A percentile compares a stretch with the other conserved stretches of the same genome.
phyloP scores from a whole-genome alignment of 2,113 vertebrate genomes.

The Zosterops pallidus region DNA sequence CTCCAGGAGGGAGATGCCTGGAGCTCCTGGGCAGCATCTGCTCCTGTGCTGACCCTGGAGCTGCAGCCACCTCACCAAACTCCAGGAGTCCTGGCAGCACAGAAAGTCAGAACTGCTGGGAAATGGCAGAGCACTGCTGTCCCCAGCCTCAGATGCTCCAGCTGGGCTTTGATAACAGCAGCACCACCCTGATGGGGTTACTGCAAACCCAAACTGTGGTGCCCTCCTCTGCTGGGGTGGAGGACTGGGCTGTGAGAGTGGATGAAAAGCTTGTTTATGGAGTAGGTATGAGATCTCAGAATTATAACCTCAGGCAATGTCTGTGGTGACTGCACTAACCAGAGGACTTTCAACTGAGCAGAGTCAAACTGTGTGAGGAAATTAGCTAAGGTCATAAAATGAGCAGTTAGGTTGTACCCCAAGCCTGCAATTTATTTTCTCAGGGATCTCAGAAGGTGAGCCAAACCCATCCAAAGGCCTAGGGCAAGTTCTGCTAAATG shows the following conservation, averaged over 20 bases:
- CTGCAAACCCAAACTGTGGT: not conserved
- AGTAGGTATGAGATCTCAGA: not conserved
- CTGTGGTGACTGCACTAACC: not conserved
- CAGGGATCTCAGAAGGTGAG: not conserved
- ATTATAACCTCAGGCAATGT: not conserved
- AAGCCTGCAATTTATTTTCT: not conserved
- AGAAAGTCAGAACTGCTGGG: not conserved
- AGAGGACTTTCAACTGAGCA: not conserved
- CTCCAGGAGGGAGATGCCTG: not conserved
- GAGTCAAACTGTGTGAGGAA: not conserved
- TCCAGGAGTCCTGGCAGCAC: not conserved
- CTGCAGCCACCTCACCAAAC: fast-evolving
- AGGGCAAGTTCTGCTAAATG: not conserved
- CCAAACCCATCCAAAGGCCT: not conserved
- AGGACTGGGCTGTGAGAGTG: not conserved
- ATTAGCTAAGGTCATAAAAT: not conserved
- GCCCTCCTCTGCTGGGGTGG: not conserved
- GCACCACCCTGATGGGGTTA: fast-evolving
- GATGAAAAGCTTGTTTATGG: not conserved
- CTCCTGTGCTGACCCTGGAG: fast-evolving
- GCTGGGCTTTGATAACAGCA: not conserved
- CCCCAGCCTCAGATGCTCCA: not conserved
- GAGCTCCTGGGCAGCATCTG: not conserved
- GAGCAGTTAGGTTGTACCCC: not conserved
- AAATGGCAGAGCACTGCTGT: not conserved